Evolutionary conservation across 2,797 vertebrate genomes (phyloP), one percentile per base, ranked within the genome.

Genomic region (Heteromormyrus szaboi): DNA sequence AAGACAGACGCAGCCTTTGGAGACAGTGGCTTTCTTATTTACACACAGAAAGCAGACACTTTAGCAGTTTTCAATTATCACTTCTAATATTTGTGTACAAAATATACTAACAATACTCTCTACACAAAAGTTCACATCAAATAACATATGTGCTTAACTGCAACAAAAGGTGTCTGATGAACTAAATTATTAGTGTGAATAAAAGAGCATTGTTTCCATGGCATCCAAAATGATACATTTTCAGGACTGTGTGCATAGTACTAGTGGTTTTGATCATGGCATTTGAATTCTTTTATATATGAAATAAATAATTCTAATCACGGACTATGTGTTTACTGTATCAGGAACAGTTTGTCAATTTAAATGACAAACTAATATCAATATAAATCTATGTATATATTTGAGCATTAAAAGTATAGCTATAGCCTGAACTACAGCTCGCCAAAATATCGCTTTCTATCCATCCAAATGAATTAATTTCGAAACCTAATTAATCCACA

Each of bases 401-500:
- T 89, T 72, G 72, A 90, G 2, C 22, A 54, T 76, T 88, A 53
- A 88, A 86, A 76, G 79, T 12, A 94, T 91, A 92, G 94, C 89
- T 93, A 93, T 85, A 94, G 93, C 92, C 93, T 91, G 76, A 89
- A 89, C 89, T 46, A 91, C 90, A 90, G 91, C 91, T 93, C 90
- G 91, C 90, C 91, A 92, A 91, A 92, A 91, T 90, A 90, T 92
- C 93, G 93, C 94, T 94, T 95, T 96, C 93, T 93, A 92, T 92
- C 92, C 91, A 93, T 94, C 94, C 93, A 95, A 96, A 96, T 96
- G 94, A 96, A 96, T 96, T 96, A 95, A 94, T 95, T 95, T 95
- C 94, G 92, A 95, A 96, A 96, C 95, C 96, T 96, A 96, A 96
- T 96, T 96, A 96, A 96, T 96, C 95, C 95, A 96, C 95, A 96